phyloP scores from a whole-genome alignment of 1,140 invertebrate genomes.

The Leptopilina clavipes region DNA sequence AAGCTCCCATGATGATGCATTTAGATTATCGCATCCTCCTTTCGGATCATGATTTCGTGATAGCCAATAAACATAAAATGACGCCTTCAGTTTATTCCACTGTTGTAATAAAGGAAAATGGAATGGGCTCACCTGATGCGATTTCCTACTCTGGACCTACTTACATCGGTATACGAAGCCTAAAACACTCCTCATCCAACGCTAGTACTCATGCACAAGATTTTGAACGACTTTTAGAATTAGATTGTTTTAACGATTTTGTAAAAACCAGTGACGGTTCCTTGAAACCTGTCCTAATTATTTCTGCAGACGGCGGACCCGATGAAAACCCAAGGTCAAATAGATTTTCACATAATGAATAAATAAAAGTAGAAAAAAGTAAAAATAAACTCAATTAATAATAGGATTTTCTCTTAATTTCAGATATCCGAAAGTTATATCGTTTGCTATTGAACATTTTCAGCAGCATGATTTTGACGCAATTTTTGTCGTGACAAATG shows the following conservation, averaged over 20 bases:
- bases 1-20: slow-evolving; percentile 2
- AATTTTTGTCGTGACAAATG: slow-evolving; percentile 58
- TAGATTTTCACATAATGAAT: background rate
- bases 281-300: slow-evolving; percentile 65
- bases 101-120: slow-evolving; percentile 52
- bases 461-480: slow-evolving; percentile 43
- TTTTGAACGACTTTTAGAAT: slow-evolving; percentile 52
- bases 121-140: slow-evolving; percentile 55
- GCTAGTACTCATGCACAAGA: slow-evolving; percentile 59
- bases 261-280: slow-evolving; percentile 50
- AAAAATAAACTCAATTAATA: background rate
- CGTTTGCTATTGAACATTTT: slow-evolving; percentile 52
- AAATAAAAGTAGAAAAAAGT: slow-evolving; percentile 1
- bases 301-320: slow-evolving; percentile 66
- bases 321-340: slow-evolving; percentile 65
- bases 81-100: slow-evolving; percentile 62
- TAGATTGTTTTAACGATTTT: slow-evolving; percentile 53
- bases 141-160: slow-evolving; percentile 65
- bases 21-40: slow-evolving; percentile 40
- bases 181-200: slow-evolving; percentile 57
- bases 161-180: slow-evolving; percentile 65
- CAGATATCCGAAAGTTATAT: slow-evolving; percentile 64
- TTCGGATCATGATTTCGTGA: slow-evolving; percentile 71
- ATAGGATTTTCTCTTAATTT: background rate
- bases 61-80: slow-evolving; percentile 64